A percentile compares a stretch with the other conserved stretches of the same genome.
phyloP scores from a whole-genome alignment of 2,888 invertebrate genomes.

The Machimus atricapillus region DNA sequence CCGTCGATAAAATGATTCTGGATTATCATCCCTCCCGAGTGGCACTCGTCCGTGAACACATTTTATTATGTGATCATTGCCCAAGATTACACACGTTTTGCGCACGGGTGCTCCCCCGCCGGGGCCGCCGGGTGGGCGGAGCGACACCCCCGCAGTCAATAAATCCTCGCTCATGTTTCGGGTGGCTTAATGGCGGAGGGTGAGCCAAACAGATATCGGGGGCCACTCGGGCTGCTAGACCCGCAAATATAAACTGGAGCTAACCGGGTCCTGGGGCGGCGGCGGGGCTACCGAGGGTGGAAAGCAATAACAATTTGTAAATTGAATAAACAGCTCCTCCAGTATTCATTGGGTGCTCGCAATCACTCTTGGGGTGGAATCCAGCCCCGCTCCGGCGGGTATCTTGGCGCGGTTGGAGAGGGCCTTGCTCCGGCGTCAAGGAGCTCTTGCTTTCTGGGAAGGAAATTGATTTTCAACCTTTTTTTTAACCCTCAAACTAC shows the following conservation, averaged over 20 bases:
- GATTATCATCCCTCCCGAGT: conserved; percentile 26
- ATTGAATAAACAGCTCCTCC: conserved; percentile 44
- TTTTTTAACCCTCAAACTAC: neutral
- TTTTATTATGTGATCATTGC: conserved; percentile 48
- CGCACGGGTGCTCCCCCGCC: conserved; percentile 7
- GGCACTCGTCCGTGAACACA: conserved; percentile 35
- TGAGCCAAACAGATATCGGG: neutral
- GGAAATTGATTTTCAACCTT: conserved; percentile 7
- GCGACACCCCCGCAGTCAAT: conserved; percentile 33
- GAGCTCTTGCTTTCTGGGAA: neutral
- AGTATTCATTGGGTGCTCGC: conserved; percentile 39
- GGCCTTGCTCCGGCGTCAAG: neutral
- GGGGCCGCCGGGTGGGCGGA: neutral
- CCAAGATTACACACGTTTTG: conserved; percentile 47
- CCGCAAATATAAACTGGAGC: neutral
- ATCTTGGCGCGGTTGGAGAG: neutral
- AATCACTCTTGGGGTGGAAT: conserved; percentile 18
- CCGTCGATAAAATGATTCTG: conserved; percentile 28
- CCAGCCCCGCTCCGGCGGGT: neutral
- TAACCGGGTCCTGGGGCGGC: conserved; percentile 4
- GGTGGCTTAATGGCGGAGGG: neutral
- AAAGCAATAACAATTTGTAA: conserved; percentile 45
- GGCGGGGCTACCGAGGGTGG: neutral
- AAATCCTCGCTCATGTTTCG: conserved; percentile 35
- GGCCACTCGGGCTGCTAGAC: neutral